Conservation (phyloP, 2,888 invertebrate genomes). For the Shargacucullia verbasci region DNA sequence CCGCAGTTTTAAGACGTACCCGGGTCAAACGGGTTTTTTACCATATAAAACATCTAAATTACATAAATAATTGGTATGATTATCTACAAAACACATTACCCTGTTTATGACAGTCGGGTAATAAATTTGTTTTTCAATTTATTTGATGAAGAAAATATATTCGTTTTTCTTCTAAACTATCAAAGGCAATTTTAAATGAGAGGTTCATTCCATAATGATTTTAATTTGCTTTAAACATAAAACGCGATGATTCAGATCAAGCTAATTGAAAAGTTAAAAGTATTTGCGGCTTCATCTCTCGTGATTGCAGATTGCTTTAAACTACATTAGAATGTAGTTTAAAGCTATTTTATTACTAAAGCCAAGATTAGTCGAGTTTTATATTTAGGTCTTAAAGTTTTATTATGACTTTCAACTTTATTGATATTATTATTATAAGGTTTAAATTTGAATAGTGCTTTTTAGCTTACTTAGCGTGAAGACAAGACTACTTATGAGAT, state of each 20-base stretch:
- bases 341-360: slow-evolving; percentile 21
- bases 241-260: slow-evolving; percentile 20
- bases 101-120: too few relatives aligned
- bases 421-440: slow-evolving; percentile 1
- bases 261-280: slow-evolving; percentile 45
- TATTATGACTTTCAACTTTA: slow-evolving; percentile 27
- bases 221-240: slow-evolving; percentile 32
- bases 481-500: too few relatives aligned
- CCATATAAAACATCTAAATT: too few relatives aligned
- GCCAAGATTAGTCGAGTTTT: slow-evolving; percentile 25
- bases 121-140: too few relatives aligned
- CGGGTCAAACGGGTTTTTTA: too few relatives aligned
- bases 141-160: too few relatives aligned
- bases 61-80: too few relatives aligned
- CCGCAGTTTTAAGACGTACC: too few relatives aligned
- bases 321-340: slow-evolving; percentile 14
- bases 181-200: slow-evolving; percentile 1
- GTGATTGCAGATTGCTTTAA: slow-evolving; percentile 22
- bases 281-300: slow-evolving; percentile 27
- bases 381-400: slow-evolving; percentile 20
- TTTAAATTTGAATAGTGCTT: too few relatives aligned
- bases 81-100: too few relatives aligned
- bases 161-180: neutral
- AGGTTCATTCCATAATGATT: slow-evolving; percentile 3
- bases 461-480: too few relatives aligned